Evolutionary conservation across 2,113 vertebrate genomes (phyloP).

Genomic region (Aphelocoma coerulescens): DNA sequence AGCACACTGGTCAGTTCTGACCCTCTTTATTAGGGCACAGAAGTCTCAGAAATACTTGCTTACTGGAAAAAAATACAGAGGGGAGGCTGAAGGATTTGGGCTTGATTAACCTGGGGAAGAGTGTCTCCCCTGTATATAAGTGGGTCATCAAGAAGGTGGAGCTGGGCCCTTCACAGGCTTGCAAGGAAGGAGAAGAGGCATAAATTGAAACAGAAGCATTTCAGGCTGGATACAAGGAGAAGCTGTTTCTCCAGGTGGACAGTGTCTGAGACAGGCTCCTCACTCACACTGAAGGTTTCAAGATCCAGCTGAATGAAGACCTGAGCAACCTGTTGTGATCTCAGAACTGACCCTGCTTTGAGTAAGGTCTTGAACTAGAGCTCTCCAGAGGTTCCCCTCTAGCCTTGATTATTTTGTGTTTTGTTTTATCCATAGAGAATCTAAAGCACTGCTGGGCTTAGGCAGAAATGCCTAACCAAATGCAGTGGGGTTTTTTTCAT

Average conservation of each 20-base stretch:
- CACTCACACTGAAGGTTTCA: not conserved
- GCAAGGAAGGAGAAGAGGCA: not conserved
- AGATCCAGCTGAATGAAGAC: not conserved
- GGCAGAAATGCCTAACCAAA: not conserved
- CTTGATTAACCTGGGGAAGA: not conserved
- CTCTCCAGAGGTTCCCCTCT: not conserved
- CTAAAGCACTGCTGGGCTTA: not conserved
- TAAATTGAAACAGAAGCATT: not conserved
- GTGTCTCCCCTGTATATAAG: not conserved
- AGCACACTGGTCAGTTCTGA: not conserved
- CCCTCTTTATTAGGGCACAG: not conserved
- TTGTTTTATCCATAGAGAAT: not conserved
- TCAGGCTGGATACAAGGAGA: not conserved
- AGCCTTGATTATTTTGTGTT: not conserved
- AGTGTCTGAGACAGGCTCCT: not conserved
- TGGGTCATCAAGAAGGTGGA: not conserved
- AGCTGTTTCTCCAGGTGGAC: not conserved
- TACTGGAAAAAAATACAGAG: not conserved
- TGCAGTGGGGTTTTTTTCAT: fast-evolving
- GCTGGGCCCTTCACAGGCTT: not conserved
- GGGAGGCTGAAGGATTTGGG: not conserved
- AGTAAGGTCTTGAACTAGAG: not conserved
- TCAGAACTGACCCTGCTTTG: not conserved
- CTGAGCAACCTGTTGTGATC: not conserved
- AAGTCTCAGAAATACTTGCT: not conserved